phyloP scores from a whole-genome alignment of 2,797 vertebrate genomes.

The Melanotaenia nigrans region DNA sequence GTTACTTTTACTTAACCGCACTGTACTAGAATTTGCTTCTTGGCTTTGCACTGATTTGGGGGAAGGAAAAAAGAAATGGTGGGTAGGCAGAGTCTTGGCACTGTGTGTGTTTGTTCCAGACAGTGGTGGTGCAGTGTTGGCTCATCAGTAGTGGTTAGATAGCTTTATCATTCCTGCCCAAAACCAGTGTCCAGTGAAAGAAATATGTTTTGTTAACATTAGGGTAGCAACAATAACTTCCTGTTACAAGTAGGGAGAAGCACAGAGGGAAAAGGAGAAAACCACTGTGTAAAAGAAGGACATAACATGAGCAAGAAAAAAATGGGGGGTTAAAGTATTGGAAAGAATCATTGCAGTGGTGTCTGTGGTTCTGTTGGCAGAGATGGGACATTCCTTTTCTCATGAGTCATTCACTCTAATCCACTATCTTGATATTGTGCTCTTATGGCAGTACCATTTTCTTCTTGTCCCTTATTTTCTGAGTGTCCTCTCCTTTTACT shows the following conservation, averaged over 20 bases:
- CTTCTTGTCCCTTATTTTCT: conserved; percentile 13
- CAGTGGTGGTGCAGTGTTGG: conserved; percentile 13
- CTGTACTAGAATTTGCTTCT: conserved; percentile 31
- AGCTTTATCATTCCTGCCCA: conserved; percentile 32
- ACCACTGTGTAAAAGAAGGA: conserved; percentile 37
- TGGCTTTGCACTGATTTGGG: conserved; percentile 45
- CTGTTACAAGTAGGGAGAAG: conserved; percentile 4
- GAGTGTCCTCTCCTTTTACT: conserved; percentile 16
- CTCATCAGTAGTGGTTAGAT: conserved; percentile 25
- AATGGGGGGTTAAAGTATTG: conserved; percentile 50
- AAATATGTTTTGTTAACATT: conserved; percentile 34
- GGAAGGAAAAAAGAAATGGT: conserved; percentile 10
- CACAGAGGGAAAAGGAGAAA: conserved; percentile 41
- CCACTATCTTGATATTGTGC: conserved; percentile 44
- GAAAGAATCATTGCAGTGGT: conserved; percentile 57
- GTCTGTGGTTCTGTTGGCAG: conserved; percentile 76
- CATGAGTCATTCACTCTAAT: conserved; percentile 74
- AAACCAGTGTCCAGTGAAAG: conserved; percentile 46
- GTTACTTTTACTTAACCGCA: conserved; percentile 40
- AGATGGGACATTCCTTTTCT: conserved; percentile 74
- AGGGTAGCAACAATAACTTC: conserved; percentile 24
- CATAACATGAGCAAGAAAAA: conserved; percentile 30
- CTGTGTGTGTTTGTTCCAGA: conserved; percentile 31
- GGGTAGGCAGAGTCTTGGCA: conserved; percentile 20
- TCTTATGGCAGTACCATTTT: conserved; percentile 21